Evolutionary conservation across 2,797 vertebrate species (phyloP).

Genomic region (Myotis daubentonii): DNA sequence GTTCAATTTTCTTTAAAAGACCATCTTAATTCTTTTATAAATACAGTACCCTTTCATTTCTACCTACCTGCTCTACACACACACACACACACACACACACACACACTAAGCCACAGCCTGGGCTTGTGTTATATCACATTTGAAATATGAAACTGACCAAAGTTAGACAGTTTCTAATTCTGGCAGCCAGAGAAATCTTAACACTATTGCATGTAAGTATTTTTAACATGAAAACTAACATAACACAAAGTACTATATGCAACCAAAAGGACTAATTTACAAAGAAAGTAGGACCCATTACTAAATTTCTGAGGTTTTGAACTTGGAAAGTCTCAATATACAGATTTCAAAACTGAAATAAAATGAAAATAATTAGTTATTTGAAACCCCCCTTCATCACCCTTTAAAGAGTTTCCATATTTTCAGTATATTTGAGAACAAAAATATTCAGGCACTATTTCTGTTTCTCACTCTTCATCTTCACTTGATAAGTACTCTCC

Average conservation of each 20-base stretch:
- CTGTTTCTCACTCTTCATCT: background rate
- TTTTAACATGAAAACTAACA: slow-evolving; percentile 46
- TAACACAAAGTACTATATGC: slow-evolving; percentile 11
- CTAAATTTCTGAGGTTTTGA: slow-evolving; percentile 59
- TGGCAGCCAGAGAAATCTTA: slow-evolving; percentile 53
- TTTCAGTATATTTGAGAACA: slow-evolving; percentile 37
- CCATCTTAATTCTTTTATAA: slow-evolving; percentile 40
- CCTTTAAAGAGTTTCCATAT: slow-evolving; percentile 45
- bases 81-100: background rate
- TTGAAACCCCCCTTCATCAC: slow-evolving; percentile 37
- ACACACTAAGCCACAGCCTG: background rate
- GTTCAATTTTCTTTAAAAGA: slow-evolving; percentile 29
- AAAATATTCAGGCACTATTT: slow-evolving; percentile 47
- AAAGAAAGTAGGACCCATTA: slow-evolving; percentile 18
- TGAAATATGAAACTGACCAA: slow-evolving; percentile 56
- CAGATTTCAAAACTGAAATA: slow-evolving; percentile 55
- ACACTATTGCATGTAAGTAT: background rate
- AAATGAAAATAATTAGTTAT: slow-evolving; percentile 28
- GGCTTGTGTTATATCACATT: slow-evolving; percentile 14
- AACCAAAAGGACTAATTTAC: slow-evolving; percentile 53
- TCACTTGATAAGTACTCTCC: slow-evolving; percentile 21
- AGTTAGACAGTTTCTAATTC: slow-evolving; percentile 57
- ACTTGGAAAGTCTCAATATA: slow-evolving; percentile 46
- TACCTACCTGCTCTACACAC: background rate
- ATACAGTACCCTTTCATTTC: slow-evolving; percentile 39